A percentile compares a stretch with the other conserved stretches of the same genome.
Conservation (phyloP, 2,888 invertebrate genomes). For the Theodoxus fluviatilis region DNA sequence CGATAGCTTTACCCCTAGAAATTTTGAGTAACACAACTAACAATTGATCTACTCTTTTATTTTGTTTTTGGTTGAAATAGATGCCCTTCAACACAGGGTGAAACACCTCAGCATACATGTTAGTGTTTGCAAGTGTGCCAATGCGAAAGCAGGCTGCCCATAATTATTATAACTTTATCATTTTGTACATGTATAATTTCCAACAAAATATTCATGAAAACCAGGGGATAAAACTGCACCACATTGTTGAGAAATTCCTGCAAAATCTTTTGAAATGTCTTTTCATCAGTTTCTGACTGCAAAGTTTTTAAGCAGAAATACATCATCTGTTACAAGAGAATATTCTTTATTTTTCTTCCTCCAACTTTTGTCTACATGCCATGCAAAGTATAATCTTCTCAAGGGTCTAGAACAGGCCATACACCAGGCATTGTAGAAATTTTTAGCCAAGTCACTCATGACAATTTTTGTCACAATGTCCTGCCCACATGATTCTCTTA, state of each 20-base stretch:
- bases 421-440: slow-evolving; percentile 26
- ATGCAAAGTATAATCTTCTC: slow-evolving; percentile 11
- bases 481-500: slow-evolving; percentile 14
- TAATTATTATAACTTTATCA: slow-evolving; percentile 4
- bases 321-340: neutral
- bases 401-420: neutral
- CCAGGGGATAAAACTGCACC: neutral
- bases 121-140: neutral
- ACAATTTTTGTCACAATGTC: slow-evolving; percentile 8
- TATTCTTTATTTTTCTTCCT: neutral
- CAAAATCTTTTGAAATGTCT: slow-evolving; percentile 4
- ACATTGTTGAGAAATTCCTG: neutral
- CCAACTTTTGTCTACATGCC: slow-evolving; percentile 22
- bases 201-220: slow-evolving; percentile 18
- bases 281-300: slow-evolving; percentile 6
- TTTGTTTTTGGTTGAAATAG: slow-evolving; percentile 22
- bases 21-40: slow-evolving; percentile 18
- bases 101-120: slow-evolving; percentile 21
- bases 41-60: slow-evolving; percentile 17
- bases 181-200: slow-evolving; percentile 1
- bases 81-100: neutral
- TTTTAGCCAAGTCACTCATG: slow-evolving; percentile 21
- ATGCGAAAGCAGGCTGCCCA: slow-evolving; percentile 20
- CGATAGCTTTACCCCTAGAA: slow-evolving; percentile 17
- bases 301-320: slow-evolving; percentile 9